A percentile compares a stretch with the other conserved stretches of the same genome.
Conservation (phyloP, 2,888 invertebrate genomes). For the Zeuzera pyrina region DNA sequence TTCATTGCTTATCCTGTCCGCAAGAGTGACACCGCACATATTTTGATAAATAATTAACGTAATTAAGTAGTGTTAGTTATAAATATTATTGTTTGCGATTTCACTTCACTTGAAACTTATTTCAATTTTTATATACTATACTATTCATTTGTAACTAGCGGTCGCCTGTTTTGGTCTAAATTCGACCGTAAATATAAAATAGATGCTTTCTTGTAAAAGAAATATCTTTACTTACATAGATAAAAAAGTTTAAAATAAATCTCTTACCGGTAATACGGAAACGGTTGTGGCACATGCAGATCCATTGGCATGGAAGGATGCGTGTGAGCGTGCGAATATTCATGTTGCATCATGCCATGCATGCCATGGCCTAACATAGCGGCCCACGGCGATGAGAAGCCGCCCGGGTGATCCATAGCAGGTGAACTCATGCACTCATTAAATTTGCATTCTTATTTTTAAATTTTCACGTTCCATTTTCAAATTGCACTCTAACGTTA, state of each 20-base stretch:
- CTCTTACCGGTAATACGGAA: slow-evolving; percentile 91
- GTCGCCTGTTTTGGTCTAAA: no score
- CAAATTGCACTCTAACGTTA: no score
- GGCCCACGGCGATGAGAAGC: slow-evolving; percentile 85
- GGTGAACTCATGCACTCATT: slow-evolving; percentile 5
- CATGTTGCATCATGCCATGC: slow-evolving; percentile 77
- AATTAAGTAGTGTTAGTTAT: no score
- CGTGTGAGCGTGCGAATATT: slow-evolving; percentile 74
- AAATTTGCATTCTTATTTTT: no score
- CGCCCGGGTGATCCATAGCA: slow-evolving; percentile 86
- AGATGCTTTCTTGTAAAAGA: not conserved
- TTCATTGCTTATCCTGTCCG: no score
- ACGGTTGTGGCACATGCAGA: slow-evolving; percentile 92
- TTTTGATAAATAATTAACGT: no score
- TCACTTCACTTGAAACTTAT: no score
- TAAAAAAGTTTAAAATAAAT: slow-evolving; percentile 2
- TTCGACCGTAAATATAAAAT: no score
- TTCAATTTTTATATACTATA: no score
- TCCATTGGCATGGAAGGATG: slow-evolving; percentile 87
- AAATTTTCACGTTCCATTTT: slow-evolving; percentile 24
- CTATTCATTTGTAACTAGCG: no score
- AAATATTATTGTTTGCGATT: no score
- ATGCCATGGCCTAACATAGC: slow-evolving; percentile 79
- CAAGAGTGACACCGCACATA: no score
- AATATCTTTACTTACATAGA: not conserved